Evolutionary conservation across 2,797 vertebrate genomes (phyloP).

Genomic region (Pitangus sulphuratus): DNA sequence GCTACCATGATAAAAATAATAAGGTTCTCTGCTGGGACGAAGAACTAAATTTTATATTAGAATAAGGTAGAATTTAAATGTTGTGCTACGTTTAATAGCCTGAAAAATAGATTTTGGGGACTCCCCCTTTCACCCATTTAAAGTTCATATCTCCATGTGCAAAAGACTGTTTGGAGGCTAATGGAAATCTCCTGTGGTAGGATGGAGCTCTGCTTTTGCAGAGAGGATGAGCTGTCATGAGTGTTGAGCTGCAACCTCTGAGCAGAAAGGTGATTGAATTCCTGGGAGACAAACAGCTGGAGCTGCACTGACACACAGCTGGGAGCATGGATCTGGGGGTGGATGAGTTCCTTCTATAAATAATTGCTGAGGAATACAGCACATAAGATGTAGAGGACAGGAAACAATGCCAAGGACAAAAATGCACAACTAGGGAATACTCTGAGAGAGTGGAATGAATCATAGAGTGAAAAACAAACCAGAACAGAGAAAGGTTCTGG

Average conservation of each 20-base stretch:
- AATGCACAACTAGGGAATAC: background rate
- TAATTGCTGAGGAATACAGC: conserved; percentile 9
- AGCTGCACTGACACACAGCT: background rate
- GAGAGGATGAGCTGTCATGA: background rate
- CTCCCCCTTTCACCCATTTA: background rate
- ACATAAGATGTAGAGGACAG: background rate
- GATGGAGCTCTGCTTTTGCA: background rate
- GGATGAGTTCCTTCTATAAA: conserved; percentile 3
- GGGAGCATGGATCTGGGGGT: background rate
- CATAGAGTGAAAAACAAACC: background rate
- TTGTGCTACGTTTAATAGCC: background rate
- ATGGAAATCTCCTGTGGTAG: background rate
- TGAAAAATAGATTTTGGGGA: background rate
- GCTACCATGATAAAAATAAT: background rate
- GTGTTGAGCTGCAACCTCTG: background rate
- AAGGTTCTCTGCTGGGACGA: background rate
- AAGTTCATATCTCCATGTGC: background rate
- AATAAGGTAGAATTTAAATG: background rate
- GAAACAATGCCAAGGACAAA: conserved; percentile 30
- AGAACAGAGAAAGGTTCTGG: background rate
- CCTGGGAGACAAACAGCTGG: conserved; percentile 18
- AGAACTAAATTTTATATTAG: background rate
- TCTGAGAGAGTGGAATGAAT: conserved; percentile 1
- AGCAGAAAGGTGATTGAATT: background rate
- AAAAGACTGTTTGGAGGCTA: background rate